Evolutionary conservation across 1,140 invertebrate genomes (phyloP), one percentile per base, ranked within the genome.

Genomic region (Drosophila persimilis): DNA sequence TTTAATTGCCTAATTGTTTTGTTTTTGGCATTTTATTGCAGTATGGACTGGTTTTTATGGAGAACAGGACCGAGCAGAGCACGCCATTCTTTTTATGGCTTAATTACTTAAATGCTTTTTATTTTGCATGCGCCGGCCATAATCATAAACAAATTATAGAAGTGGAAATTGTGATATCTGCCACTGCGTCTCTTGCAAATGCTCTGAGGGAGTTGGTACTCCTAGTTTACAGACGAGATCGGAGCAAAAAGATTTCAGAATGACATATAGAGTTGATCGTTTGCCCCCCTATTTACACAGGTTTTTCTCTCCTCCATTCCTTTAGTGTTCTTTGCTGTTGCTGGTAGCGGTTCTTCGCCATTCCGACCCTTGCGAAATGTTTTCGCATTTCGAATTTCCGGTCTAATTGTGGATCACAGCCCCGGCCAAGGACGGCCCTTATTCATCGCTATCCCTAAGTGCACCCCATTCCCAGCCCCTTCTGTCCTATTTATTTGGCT

Each of bases 1-100:
- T 88, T 86, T 86, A 86, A 86, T 86, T 86, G 83, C 78, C 83
- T 86, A 86, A 86, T 88, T 86, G 83, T 83, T 86, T 88, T 88
- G 74, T 80, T 81, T 71, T 75, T 74, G 58, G 59, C 48, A 78
- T 86, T 86, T 86, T 86, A 86, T 86, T 88, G 83, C 83, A 88
- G 48, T 66, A 31, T 53, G 41, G 58, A 31, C 24, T 46, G 48
- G 47, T 73, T 81, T 81, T 84, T 84, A 80, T 85, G 61, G 65
- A 61, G 58, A 39, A 65, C 39, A 31, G 35, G 47, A 56, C 63
- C 35, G n/a, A 46, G 76, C 80, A 13, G 35, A 13, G 35, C 35
- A 84, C 80, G 80, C 67, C 66, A 80, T 52, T 73, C 57, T 73
- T 86, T 86, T 86, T 86, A 86, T 86, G 78, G 83, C 83, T 86